phyloP scores from a whole-genome alignment of 2,888 invertebrate species.

The Tribolium freemani region DNA sequence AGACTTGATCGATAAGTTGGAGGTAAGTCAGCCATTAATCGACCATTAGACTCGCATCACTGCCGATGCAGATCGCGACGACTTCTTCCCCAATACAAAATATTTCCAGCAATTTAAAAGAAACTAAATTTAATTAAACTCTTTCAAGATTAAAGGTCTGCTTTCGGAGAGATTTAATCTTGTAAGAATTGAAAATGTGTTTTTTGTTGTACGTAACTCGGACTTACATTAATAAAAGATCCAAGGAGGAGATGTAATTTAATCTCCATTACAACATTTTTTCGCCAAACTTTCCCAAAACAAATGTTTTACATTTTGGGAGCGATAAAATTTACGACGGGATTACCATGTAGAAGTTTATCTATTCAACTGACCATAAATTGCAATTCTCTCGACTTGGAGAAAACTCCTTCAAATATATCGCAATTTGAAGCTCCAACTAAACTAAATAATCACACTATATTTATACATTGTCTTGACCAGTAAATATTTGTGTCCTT shows the following conservation, averaged over 20 bases:
- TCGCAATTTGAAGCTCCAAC: conserved; percentile 24
- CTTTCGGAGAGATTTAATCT: conserved; percentile 43
- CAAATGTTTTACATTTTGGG: conserved; percentile 37
- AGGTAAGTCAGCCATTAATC: conserved; percentile 47
- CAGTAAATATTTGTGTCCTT: not conserved
- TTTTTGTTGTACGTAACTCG: conserved; percentile 24
- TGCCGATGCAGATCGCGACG: conserved; percentile 44
- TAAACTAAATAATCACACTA: not conserved
- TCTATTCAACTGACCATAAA: conserved; percentile 50
- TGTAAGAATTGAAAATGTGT: conserved; percentile 31
- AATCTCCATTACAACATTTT: conserved; percentile 28
- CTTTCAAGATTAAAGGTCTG: conserved; percentile 40
- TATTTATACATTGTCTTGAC: not conserved
- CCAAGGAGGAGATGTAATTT: conserved; percentile 28
- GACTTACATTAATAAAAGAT: conserved; percentile 30
- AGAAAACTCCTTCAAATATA: conserved; percentile 45
- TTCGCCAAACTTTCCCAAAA: conserved; percentile 23
- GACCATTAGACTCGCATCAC: conserved; percentile 47
- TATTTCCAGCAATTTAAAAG: conserved; percentile 43
- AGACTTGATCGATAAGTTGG: conserved; percentile 43
- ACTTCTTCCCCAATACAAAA: conserved; percentile 42
- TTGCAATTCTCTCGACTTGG: conserved; percentile 48
- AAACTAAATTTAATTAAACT: conserved; percentile 46
- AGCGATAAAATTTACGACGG: conserved; percentile 44
- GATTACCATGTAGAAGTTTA: conserved; percentile 53